Evolutionary conservation across 2,797 vertebrate species (phyloP).

Genomic region (Dryobates pubescens): DNA sequence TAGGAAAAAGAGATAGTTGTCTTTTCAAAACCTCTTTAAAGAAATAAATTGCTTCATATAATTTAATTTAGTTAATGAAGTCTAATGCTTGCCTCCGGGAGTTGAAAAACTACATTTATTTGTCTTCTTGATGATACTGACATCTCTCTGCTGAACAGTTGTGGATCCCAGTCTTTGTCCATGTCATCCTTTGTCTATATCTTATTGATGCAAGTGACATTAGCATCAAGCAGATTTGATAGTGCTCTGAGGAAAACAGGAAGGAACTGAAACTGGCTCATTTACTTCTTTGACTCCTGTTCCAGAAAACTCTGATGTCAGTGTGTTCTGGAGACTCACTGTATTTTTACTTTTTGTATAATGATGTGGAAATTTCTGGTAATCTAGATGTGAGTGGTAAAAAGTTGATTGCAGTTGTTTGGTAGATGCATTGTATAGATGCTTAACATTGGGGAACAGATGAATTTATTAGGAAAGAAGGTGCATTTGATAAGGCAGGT

Average conservation of each 20-base stretch:
- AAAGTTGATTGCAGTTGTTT: not conserved
- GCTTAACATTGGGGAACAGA: rapidly evolving
- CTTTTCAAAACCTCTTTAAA: slow-evolving; percentile 8
- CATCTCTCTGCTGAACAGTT: slow-evolving; percentile 3
- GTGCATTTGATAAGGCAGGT: not conserved
- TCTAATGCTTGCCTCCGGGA: slow-evolving; percentile 51
- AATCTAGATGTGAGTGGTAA: not conserved
- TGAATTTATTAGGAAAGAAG: not conserved
- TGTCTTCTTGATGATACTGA: slow-evolving; percentile 11
- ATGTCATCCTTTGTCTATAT: not conserved
- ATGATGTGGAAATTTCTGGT: not conserved
- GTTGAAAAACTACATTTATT: slow-evolving; percentile 40
- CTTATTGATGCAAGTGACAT: not conserved
- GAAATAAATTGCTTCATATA: not conserved
- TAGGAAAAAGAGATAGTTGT: not conserved
- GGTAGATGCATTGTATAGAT: not conserved
- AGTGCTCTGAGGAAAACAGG: slow-evolving; percentile 1
- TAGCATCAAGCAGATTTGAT: not conserved
- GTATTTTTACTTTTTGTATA: not conserved
- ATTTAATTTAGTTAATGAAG: slow-evolving; percentile 36
- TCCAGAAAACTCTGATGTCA: not conserved
- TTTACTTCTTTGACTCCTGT: not conserved
- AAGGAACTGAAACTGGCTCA: not conserved
- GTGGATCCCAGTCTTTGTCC: not conserved
- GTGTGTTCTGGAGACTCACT: not conserved